A percentile compares a stretch with the other conserved stretches of the same genome.
These are phyloP conservation scores for Struthio camelus DNA, from an alignment of 2,113 vertebrate species.

Conservation along the genomic window DNA sequence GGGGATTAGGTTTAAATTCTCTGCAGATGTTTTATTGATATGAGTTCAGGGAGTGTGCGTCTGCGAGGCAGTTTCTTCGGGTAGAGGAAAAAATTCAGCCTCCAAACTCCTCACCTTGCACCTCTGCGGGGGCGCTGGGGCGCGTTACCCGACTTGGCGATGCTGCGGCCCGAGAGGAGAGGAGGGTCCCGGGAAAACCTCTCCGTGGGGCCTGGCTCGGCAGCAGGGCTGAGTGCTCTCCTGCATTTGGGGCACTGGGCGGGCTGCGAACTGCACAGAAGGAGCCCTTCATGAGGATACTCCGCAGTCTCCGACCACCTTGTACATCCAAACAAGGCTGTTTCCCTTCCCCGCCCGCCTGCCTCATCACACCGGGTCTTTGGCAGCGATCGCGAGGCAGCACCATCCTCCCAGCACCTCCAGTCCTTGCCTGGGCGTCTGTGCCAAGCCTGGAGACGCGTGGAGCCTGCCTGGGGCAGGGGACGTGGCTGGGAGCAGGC, in stretches of 20 bases:
- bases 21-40: conserved; percentile 7
- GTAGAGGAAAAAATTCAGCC: not conserved
- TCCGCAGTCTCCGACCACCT: not conserved
- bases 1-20: not conserved
- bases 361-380: too few species aligned
- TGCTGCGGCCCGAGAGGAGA: fast-evolving
- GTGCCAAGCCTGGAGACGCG: not conserved
- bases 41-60: not conserved
- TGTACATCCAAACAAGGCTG: not conserved
- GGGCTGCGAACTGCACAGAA: fast-evolving
- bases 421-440: not conserved
- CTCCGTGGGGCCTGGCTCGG: fast-evolving
- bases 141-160: not conserved
- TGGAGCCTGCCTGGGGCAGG: not conserved
- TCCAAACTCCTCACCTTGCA: fast-evolving
- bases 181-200: fast-evolving
- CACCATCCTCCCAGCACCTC: not conserved
- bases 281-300: not conserved
- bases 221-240: not conserved
- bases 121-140: not conserved
- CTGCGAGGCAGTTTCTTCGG: not conserved
- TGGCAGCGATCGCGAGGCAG: not conserved
- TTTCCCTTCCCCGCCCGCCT: not conserved
- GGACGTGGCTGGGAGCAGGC: not conserved
- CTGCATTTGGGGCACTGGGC: not conserved